Base-by-base conservation (phyloP, 2,797 vertebrate species). In the Cryptoblepharus egeriae region DNA sequence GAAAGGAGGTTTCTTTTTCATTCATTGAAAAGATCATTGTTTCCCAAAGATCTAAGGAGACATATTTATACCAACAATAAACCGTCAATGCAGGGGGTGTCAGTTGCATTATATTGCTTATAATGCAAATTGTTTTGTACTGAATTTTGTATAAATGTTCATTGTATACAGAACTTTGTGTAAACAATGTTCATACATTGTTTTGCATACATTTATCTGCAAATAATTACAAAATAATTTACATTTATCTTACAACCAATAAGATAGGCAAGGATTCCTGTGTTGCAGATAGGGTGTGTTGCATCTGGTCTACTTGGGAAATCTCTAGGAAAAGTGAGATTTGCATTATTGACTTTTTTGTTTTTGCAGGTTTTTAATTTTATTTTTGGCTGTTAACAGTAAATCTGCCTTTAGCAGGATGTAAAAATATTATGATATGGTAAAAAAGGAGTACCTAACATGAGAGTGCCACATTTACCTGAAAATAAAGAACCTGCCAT, bases 401-500 rank as follows among this genome's bases (percentile, higher is more conserved):
- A 24, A 18, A 49, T 55, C 63, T n/a, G 16, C 49, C 35, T 64
- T 22, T 52, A 64, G 61, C 42, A 77, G 61, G 7, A 5, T 18
- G 11, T 30, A 60, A 12, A 58, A 69, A 13, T 18, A 28, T 39
- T 70, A 45, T 70, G 68, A 58, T 6, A 26, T 49, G 24, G 24
- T 26, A 58, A 78, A 32, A 24, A 65, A 52, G 74, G 52, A 73
- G 74, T 79, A 30, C 61, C 49, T 52, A 79, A 11, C 18, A 35
- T 67, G 61, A 65, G 61, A 78, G 26, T 52, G 57, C 57, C 15
- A 71, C 30, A 35, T 9, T 42, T 10, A 49, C 64, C 49, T 69
- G n/a, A n/a, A 74, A 75, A 68, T 60, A 84, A 32, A 37, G 52
- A 73, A 49, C 2, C 70, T 74, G 61, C 74, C 64, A 61, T 55